Percentiles rank a stretch among this genome's conserved stretches.
These are phyloP conservation scores for Nyctalus aviator DNA, from an alignment of 2,797 vertebrate species.

Conservation along the genomic window DNA sequence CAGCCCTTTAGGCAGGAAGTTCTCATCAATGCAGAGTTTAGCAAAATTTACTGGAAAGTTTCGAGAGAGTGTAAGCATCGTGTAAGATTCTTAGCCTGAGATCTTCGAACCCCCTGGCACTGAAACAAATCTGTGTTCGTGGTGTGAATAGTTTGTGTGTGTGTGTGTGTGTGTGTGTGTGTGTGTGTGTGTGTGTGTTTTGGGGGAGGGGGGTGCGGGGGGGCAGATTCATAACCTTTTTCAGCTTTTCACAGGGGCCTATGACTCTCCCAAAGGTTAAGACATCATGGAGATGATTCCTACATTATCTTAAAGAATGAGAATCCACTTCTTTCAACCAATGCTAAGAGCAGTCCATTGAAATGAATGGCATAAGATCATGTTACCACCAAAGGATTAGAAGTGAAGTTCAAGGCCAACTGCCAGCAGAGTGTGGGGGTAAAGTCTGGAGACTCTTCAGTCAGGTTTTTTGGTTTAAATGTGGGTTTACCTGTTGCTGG, in stretches of 20 bases:
- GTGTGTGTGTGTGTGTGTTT: too few species aligned
- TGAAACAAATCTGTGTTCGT: background rate
- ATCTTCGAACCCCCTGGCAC: background rate
- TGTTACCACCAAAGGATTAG: background rate
- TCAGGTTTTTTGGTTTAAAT: background rate
- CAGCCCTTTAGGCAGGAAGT: background rate
- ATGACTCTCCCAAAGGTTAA: background rate
- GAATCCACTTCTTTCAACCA: background rate
- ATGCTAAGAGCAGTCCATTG: background rate
- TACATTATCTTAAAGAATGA: background rate
- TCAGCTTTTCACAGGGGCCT: background rate
- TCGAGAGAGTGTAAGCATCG: background rate
- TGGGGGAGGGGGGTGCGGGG: too few species aligned
- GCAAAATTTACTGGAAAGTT: background rate
- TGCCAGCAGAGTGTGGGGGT: background rate
- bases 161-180: too few species aligned
- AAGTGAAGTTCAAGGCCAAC: slow-evolving; percentile 5
- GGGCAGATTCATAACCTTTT: background rate
- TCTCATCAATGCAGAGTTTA: background rate
- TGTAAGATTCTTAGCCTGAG: background rate
- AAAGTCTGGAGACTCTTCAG: background rate
- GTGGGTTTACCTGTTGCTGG: background rate
- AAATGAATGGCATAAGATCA: background rate
- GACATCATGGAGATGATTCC: background rate
- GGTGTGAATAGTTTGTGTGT: background rate